Evolutionary conservation across 2,797 vertebrate species (phyloP), one percentile per base, ranked within the genome.

Genomic region (Holocentrus rufus): DNA sequence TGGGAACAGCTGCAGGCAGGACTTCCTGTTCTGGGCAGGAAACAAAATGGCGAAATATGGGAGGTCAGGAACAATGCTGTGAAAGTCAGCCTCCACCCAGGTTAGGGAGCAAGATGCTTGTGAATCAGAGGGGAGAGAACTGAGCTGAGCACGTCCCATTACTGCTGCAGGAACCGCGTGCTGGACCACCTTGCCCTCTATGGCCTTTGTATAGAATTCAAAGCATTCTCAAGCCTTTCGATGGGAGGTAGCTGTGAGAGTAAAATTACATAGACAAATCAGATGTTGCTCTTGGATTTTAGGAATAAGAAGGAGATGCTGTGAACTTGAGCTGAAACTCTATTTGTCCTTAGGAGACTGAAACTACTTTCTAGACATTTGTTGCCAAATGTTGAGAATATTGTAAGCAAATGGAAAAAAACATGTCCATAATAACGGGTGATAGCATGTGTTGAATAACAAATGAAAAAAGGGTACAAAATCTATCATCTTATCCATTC

Each of bases 21-120:
- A 92, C 89, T 93, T 93, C 91, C 92, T 91, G 82, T 85, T 68
- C 79, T 83, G 83, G 65, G 86, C 77, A 90, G 90, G 91, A 92
- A 93, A 89, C 89, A 92, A 92, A 82, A 93, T 92, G 90, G 90
- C 67, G 52, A 81, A 63, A 64, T 65, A 81, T 67, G 79, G 83
- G 63, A 89, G 85, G 79, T 71, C 69, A 79, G 89, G 80, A 93
- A 93, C 92, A 93, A 93, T 93, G 84, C 90, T 93, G 92, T 93
- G 92, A 93, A 93, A 93, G 80, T 89, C 85, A 71, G 91, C 86
- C 89, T 81, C 89, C 91, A 86, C 91, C 92, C 91, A 92, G 90
- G 90, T 92, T 87, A 91, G 80, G 56, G 83, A 80, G 87, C 46
- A 60, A 85, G 76, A 72, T 17, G 75, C 80, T 88, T 80, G 80